These are phyloP conservation scores for Eulemur macaco DNA, from an alignment of 2,113 vertebrate genomes.

Conservation along the genomic window DNA sequence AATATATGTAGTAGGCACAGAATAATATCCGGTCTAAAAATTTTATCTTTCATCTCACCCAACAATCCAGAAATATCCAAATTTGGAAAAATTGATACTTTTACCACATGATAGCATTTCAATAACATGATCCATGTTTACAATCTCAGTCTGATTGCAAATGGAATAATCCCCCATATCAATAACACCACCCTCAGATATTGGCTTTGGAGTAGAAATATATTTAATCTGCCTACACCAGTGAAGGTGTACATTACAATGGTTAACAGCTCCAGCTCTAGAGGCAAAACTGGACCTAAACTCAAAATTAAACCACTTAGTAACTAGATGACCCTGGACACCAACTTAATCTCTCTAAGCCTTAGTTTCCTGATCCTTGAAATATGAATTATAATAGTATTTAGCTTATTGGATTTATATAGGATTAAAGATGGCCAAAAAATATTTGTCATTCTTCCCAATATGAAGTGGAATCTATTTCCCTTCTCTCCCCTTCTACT, in stretches of 20 bases:
- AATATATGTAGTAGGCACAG: neutral
- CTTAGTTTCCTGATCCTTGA: neutral
- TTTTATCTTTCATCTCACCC: slow-evolving; percentile 33
- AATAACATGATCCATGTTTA: neutral
- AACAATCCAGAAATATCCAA: slow-evolving; percentile 30
- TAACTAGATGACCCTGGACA: neutral
- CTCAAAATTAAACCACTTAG: neutral
- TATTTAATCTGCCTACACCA: neutral
- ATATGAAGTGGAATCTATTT: neutral
- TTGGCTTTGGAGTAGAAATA: neutral
- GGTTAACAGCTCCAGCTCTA: neutral
- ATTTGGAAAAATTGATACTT: neutral
- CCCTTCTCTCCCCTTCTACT: neutral
- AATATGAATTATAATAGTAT: neutral
- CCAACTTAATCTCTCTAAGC: neutral
- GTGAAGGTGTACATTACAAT: neutral
- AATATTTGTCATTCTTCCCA: neutral
- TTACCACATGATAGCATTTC: neutral
- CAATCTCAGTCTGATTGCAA: neutral
- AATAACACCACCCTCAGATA: slow-evolving; percentile 9
- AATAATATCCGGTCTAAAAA: neutral
- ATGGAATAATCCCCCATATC: neutral
- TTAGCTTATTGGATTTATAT: neutral
- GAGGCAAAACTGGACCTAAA: neutral
- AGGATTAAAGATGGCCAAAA: neutral